phyloP scores from a whole-genome alignment of 2,797 vertebrate genomes.

The Pseudochirops cupreus region DNA sequence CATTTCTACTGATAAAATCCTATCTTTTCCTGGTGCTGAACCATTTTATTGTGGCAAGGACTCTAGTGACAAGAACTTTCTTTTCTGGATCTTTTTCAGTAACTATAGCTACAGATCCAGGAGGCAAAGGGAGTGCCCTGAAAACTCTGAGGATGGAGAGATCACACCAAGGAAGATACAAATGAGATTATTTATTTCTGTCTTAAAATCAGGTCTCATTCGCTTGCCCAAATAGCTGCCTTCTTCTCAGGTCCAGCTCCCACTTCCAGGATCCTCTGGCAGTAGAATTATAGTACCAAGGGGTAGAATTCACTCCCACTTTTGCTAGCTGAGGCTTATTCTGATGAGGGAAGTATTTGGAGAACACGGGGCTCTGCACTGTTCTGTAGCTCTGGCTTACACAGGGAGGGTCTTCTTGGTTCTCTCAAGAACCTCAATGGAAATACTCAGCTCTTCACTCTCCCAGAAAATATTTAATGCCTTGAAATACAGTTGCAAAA shows the following conservation, averaged over 20 bases:
- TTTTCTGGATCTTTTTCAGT: neutral
- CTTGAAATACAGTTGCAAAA: neutral
- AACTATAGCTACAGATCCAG: neutral
- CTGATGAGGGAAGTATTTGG: neutral
- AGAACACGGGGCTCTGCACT: neutral
- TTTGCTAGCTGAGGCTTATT: neutral
- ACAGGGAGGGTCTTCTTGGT: neutral
- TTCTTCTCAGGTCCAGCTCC: neutral
- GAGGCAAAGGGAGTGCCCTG: neutral
- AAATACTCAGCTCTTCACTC: neutral
- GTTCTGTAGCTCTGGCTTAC: neutral
- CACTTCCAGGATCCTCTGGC: neutral
- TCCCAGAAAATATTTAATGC: neutral
- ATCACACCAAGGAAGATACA: neutral
- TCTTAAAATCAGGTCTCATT: neutral
- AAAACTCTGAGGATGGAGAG: neutral
- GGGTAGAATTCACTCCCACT: neutral
- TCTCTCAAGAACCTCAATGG: neutral
- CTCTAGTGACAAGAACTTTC: neutral
- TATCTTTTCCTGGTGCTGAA: neutral
- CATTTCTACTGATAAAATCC: neutral
- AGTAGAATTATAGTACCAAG: neutral
- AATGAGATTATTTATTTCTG: neutral
- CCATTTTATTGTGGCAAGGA: neutral
- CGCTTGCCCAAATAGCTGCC: neutral